Conservation (phyloP, 64 coral and sea anemone genomes). For the Hydrozoanthus tunicans region DNA sequence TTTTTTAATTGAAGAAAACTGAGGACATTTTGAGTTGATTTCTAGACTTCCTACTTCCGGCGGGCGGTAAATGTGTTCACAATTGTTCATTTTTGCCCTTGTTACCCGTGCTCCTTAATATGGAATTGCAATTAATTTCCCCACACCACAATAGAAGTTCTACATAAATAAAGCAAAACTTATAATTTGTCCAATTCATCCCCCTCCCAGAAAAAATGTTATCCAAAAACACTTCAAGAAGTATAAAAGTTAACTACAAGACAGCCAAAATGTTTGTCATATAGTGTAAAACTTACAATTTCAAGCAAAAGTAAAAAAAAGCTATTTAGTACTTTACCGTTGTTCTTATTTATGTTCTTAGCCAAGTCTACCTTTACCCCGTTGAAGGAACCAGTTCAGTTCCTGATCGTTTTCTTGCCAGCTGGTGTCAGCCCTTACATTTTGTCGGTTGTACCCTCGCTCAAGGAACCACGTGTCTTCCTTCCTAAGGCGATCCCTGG, state of each 20-base stretch:
- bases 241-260: not conserved
- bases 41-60: no score
- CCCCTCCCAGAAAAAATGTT: no score
- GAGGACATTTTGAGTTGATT: no score
- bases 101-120: no score
- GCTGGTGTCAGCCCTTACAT: not conserved
- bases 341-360: not conserved
- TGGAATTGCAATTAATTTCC: no score
- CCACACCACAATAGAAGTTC: no score
- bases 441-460: constrained; percentile 2
- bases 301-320: not conserved
- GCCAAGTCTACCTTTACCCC: constrained; percentile 27
- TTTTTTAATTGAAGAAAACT: no score
- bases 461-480: constrained; percentile 32
- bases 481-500: not conserved
- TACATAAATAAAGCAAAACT: no score
- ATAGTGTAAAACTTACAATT: not conserved
- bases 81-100: no score
- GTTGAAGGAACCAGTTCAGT: constrained; percentile 39
- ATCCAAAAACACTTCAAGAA: not conserved
- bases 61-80: no score
- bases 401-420: not conserved
- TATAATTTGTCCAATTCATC: no score
- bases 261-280: not conserved
- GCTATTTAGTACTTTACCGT: not conserved